Base-by-base conservation (phyloP, 2,797 vertebrate species). In the Liparis tanakae region DNA sequence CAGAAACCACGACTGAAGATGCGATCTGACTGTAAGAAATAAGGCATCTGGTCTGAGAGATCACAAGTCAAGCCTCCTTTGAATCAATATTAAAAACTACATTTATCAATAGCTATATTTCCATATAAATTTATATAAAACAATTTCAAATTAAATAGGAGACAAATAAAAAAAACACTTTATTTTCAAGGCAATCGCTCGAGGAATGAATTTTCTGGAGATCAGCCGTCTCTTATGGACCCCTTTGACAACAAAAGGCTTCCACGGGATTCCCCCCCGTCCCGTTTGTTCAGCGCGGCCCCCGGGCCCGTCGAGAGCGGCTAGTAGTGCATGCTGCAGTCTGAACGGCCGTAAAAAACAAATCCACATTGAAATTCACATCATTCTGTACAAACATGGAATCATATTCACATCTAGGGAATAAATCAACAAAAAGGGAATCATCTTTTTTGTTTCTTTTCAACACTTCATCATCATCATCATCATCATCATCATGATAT, bases 111-210 rank as follows among this genome's bases (percentile, higher is more conserved):
- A 90, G 48, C 81, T 87, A 80, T 83, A 87, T 85, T 91, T 87
- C 85, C 89, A 93, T 93, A 93, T 18, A 94, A 94, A 95, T 89
- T 87, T 87, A 94, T 94, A 94, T 82, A 94, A 95, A 94, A 94
- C 74, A 86, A 88, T 75, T 87, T 85, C 73, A 89, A 93, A 91
- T 92, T 87, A 93, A 92, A 92, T 92, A 92, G 75, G 62, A 78
- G 48, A 88, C 87, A 89, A 79, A 70, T 80, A 90, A 80, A 20
- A 50, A 20, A 90, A 53, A 85, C 83, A 89, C 51, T 88, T 72
- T 73, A 86, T 88, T 87, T 85, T 87, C 83, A 91, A 92, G 82
- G 82, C 86, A 84, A 77, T 75, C 82, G 74, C 80, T 90, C 63
- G 18, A 85, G 57, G 65, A 85, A 60, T 78, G 76, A 15, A 70